phyloP scores from a whole-genome alignment of 1,140 invertebrate species.

The Cataglyphis hispanica region DNA sequence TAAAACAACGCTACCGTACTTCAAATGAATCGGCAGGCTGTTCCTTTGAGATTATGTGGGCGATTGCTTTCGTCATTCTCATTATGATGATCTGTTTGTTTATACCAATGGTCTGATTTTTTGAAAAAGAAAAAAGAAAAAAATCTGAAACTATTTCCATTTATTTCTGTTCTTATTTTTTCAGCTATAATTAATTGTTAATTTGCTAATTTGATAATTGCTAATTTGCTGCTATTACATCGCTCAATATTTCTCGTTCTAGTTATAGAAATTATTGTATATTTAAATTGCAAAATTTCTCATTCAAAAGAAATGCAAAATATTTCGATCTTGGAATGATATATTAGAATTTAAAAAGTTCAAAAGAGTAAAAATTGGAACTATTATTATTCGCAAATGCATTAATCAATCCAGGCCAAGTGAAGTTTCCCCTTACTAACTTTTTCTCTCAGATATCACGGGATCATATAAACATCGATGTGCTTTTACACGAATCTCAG shows the following conservation, averaged over 20 bases:
- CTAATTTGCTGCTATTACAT: neutral
- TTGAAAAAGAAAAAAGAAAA: neutral
- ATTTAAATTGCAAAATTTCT: conserved; percentile 1
- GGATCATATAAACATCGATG: neutral
- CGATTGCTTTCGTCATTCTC: neutral
- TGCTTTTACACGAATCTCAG: conserved; percentile 5
- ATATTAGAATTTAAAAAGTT: neutral
- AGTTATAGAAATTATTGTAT: neutral
- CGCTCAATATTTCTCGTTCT: neutral
- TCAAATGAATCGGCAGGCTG: conserved; percentile 12
- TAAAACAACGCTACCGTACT: conserved; percentile 16
- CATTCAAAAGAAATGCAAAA: neutral
- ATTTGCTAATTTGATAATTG: too few species aligned
- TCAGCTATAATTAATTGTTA: neutral
- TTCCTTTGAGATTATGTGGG: conserved; percentile 24
- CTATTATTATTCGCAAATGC: neutral
- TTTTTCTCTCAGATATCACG: neutral
- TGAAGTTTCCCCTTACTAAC: neutral
- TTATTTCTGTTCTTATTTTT: neutral
- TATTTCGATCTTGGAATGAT: neutral
- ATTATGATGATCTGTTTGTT: neutral
- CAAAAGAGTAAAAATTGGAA: neutral
- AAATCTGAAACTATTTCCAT: neutral
- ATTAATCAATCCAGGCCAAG: neutral
- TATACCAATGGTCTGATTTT: neutral